These are phyloP conservation scores for Diloba caeruleocephala DNA, from an alignment of 2,888 invertebrate genomes.

Conservation along the genomic window DNA sequence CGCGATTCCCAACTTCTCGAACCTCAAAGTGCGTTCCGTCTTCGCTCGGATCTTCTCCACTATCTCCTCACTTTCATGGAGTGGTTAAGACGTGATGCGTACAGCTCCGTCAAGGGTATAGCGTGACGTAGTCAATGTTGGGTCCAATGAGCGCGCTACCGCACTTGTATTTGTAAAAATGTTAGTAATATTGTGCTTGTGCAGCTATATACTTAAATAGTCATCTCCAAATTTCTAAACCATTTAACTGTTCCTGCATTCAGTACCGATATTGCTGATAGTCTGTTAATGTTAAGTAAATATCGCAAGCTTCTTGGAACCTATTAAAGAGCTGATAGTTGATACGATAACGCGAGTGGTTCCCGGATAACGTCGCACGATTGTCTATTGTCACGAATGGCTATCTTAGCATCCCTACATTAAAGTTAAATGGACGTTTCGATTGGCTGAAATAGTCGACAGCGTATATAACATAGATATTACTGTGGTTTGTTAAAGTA, in stretches of 20 bases:
- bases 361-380: constrained; percentile 8
- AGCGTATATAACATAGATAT: background rate
- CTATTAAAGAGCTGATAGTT: constrained; percentile 4
- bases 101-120: too few species aligned
- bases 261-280: background rate
- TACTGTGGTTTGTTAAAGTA: constrained; percentile 1
- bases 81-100: too few species aligned
- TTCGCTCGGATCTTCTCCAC: too few species aligned
- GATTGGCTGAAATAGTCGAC: constrained; percentile 6
- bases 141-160: too few species aligned
- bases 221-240: too few species aligned
- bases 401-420: constrained; percentile 5
- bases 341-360: constrained; percentile 4
- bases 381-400: constrained; percentile 5
- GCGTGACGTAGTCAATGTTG: too few species aligned
- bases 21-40: too few species aligned
- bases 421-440: constrained; percentile 1
- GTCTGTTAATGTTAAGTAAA: background rate
- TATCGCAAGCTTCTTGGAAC: background rate
- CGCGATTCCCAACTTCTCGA: too few species aligned
- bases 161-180: too few species aligned
- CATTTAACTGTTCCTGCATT: background rate
- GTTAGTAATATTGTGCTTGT: too few species aligned
- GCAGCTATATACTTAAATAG: too few species aligned
- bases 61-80: too few species aligned